A percentile compares a stretch with the other conserved stretches of the same genome.
These are phyloP conservation scores for Ptiloglossa arizonensis DNA, from an alignment of 1,140 invertebrate species.

Conservation along the genomic window DNA sequence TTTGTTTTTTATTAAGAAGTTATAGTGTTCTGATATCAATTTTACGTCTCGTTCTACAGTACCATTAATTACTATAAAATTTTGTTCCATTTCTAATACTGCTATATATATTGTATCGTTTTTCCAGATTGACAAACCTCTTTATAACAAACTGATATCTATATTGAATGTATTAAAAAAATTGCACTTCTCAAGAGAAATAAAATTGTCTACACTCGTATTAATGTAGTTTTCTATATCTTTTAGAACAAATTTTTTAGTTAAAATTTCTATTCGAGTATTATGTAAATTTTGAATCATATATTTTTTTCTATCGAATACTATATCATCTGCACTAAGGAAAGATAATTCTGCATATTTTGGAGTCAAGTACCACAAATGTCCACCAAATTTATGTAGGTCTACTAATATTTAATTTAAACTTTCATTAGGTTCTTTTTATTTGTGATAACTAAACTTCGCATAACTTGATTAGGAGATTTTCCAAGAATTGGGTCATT, in stretches of 20 bases:
- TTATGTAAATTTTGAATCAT: background rate
- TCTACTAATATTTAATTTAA: too few relatives aligned
- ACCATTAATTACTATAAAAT: background rate
- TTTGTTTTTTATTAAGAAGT: background rate
- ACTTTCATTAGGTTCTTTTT: too few relatives aligned
- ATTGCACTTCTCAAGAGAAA: background rate
- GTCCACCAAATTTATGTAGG: too few relatives aligned
- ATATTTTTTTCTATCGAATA: background rate
- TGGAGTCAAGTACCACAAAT: background rate
- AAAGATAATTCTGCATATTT: background rate
- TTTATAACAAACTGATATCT: background rate
- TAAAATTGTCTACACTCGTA: background rate
- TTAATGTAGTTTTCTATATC: background rate
- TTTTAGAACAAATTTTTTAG: background rate
- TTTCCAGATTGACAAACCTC: background rate
- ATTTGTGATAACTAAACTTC: too few relatives aligned
- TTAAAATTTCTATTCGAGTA: background rate
- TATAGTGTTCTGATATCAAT: background rate
- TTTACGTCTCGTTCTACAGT: background rate
- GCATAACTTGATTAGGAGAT: too few relatives aligned
- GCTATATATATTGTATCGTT: background rate
- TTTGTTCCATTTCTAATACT: background rate
- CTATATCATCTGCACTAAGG: too few relatives aligned
- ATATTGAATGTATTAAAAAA: too few relatives aligned
- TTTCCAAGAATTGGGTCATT: too few relatives aligned